These are phyloP conservation scores for Sebastes glaucus DNA, from an alignment of 2,797 vertebrate genomes.

Conservation along the genomic window DNA sequence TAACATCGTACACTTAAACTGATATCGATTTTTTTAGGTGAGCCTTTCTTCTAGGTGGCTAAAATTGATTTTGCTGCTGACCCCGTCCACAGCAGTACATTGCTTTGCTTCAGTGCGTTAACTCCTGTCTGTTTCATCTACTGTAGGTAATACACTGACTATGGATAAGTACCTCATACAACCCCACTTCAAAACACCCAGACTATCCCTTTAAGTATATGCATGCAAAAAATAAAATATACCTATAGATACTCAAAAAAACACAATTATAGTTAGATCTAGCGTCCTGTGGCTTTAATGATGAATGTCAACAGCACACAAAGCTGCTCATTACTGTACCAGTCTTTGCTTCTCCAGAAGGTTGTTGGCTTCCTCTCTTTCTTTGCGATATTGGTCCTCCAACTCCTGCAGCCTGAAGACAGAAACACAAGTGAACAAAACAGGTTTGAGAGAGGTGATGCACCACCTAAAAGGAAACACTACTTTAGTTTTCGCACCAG, in stretches of 20 bases:
- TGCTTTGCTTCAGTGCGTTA: not conserved
- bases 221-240: not conserved
- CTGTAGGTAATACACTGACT: not conserved
- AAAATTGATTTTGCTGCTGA: not conserved
- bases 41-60: not conserved
- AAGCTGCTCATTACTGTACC: slow-evolving; percentile 75
- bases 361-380: slow-evolving; percentile 95
- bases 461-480: not conserved
- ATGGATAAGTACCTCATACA: not conserved
- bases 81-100: not conserved
- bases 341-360: slow-evolving; percentile 97
- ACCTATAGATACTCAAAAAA: not conserved
- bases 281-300: not conserved
- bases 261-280: not conserved
- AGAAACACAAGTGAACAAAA: slow-evolving; percentile 25
- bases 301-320: not conserved
- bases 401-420: slow-evolving; percentile 91
- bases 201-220: not conserved
- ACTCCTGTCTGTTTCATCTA: not conserved
- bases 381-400: slow-evolving; percentile 95
- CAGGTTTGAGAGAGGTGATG: not conserved
- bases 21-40: not conserved
- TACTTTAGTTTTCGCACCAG: not conserved
- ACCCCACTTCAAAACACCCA: no score
- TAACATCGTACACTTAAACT: not conserved